Evolutionary conservation across 2,797 vertebrate genomes (phyloP), one percentile per base, ranked within the genome.

Genomic region (Gallirallus australis): DNA sequence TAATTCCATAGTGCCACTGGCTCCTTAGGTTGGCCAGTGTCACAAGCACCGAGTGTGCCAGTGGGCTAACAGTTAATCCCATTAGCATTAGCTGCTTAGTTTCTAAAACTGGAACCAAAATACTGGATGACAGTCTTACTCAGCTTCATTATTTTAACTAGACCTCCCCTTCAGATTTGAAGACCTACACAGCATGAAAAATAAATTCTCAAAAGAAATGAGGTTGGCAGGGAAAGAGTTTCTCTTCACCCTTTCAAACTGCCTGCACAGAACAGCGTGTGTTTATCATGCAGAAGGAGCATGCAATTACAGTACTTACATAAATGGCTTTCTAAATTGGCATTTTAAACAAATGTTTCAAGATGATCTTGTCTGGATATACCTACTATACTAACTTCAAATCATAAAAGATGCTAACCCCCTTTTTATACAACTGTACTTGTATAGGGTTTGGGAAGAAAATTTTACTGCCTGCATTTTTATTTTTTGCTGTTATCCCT

Each of bases 81-180:
- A 83, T 97, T 95, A 96, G 64, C 59, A 25, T 91, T 93, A 95
- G 47, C 89, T 86, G 86, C 94, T 95, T 94, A 92, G 86, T 90
- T 93, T 92, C 96, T 95, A 93, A 93, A 96, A 88, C 50, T 86
- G 89, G 95, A 92, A 80, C 64, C 2, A 1, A 91, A 92, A 94
- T 85, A 78, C 69, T 89, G 72, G 50, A 31, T 92, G 65, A 79
- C 72, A 88, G 59, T 86, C 72, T 83, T 86, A 65, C 42, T 94
- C 86, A 86, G 65, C 61, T 91, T 88, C 52, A 45, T 86, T 94
- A 72, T 72, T 93, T 59, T 81, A 94, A 82, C 73, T 78, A 63
- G 72, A 76, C 24, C 33, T 79, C 82, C 92, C n/a, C 71, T 78
- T 69, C 82, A 82, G 72, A 78, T 86, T 19, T 69, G 73, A 52